Percentiles rank a stretch among this genome's conserved stretches.
Evolutionary conservation across 1,140 invertebrate species (phyloP).

Genomic region (Trinorchestia longiramus): DNA sequence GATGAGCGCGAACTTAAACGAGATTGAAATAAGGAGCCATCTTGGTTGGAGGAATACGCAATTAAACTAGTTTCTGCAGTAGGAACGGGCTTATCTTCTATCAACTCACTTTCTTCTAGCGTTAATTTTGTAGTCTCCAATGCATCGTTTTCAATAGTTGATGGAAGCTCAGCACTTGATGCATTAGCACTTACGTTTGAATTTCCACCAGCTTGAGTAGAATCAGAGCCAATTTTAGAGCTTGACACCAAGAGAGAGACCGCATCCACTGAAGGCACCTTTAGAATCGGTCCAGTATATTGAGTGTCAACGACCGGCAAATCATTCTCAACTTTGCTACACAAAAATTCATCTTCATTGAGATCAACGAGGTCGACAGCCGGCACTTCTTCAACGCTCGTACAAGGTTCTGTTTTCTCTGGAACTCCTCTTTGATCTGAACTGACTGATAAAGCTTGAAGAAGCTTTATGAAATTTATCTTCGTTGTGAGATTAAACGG

Average conservation of each 20-base stretch:
- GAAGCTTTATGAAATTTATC: conserved; percentile 16
- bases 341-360: not conserved
- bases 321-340: not conserved
- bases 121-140: not conserved
- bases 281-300: not conserved
- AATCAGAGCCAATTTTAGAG: not conserved
- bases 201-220: not conserved
- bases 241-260: not conserved
- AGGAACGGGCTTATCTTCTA: conserved; percentile 20
- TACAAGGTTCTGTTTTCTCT: not conserved
- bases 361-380: not conserved
- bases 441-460: not conserved
- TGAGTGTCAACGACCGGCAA: not conserved
- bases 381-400: not conserved
- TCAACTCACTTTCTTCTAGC: not conserved
- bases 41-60: not conserved
- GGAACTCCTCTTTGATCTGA: not conserved
- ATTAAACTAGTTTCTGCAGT: not conserved
- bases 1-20: conserved; percentile 2
- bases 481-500: not conserved
- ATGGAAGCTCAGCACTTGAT: not conserved
- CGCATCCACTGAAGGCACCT: not conserved
- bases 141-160: not conserved
- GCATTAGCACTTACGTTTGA: not conserved
- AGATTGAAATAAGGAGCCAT: not conserved